A percentile compares a stretch with the other conserved stretches of the same genome.
Conservation (phyloP, 2,797 vertebrate species). For the Sebastes jordani region DNA sequence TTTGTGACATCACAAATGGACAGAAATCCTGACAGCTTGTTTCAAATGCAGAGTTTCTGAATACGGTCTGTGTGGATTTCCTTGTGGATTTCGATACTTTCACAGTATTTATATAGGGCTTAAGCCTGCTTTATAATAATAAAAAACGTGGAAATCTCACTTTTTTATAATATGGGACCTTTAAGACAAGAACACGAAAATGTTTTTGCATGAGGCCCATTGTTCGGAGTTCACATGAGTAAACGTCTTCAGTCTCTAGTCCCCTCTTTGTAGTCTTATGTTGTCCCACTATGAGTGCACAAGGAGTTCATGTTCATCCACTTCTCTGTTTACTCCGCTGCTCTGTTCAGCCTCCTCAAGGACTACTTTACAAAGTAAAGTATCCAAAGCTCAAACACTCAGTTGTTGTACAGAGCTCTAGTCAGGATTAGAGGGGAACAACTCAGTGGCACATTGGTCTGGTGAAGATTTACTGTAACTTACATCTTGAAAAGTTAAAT, state of each 20-base stretch:
- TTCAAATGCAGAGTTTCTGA: too few species aligned
- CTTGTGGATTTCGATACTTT: too few species aligned
- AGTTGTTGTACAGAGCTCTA: not conserved
- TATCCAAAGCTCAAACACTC: slow-evolving; percentile 4
- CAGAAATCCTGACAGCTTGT: too few species aligned
- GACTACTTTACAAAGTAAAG: slow-evolving; percentile 2
- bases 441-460: not conserved
- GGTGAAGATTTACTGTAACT: not conserved
- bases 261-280: not conserved
- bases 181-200: too few species aligned
- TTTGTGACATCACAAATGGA: too few species aligned
- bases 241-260: not conserved
- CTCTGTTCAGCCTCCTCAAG: not conserved
- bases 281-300: not conserved
- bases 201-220: too few species aligned
- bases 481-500: not conserved
- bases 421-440: not conserved
- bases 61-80: too few species aligned
- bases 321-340: not conserved
- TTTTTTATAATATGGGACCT: too few species aligned
- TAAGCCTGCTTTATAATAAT: too few species aligned
- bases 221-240: too few species aligned
- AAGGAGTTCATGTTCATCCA: not conserved
- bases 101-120: too few species aligned
- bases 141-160: too few species aligned